A percentile compares a stretch with the other conserved stretches of the same genome.
These are phyloP conservation scores for Cartodere bifasciata DNA, from an alignment of 2,888 invertebrate genomes.

Conservation along the genomic window DNA sequence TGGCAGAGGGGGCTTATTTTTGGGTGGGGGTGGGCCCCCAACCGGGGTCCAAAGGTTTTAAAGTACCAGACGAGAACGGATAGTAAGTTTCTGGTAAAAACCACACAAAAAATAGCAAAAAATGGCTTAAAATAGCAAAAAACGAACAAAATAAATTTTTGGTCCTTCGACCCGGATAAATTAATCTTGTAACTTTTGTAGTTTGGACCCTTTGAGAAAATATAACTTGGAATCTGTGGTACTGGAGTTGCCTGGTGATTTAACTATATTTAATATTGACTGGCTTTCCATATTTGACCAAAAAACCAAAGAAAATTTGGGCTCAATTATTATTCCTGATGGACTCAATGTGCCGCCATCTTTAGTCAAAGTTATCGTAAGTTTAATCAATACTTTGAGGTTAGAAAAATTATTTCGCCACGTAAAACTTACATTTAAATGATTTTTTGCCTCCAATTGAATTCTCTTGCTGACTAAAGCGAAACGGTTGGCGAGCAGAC, in stretches of 20 bases:
- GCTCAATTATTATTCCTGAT: slow-evolving; percentile 66
- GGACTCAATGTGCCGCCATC: slow-evolving; percentile 79
- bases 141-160: too few species aligned
- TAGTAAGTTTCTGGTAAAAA: slow-evolving; percentile 53
- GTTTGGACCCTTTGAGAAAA: slow-evolving; percentile 63
- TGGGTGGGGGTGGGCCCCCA: slow-evolving; percentile 84
- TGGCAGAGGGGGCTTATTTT: slow-evolving; percentile 66
- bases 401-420: not conserved
- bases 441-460: not conserved
- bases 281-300: slow-evolving; percentile 77
- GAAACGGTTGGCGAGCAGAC: too few species aligned
- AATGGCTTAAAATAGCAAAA: too few species aligned
- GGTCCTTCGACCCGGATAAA: not conserved
- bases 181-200: slow-evolving; percentile 27
- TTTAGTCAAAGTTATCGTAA: slow-evolving; percentile 46
- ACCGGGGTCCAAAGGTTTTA: slow-evolving; percentile 66
- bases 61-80: slow-evolving; percentile 82
- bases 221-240: slow-evolving; percentile 63
- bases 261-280: slow-evolving; percentile 67
- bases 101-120: not conserved
- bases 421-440: slow-evolving; percentile 1
- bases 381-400: slow-evolving; percentile 14
- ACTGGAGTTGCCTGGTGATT: slow-evolving; percentile 67
- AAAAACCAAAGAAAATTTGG: slow-evolving; percentile 51
- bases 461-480: too few species aligned